Evolutionary conservation across 2,888 invertebrate species (phyloP), one percentile per base, ranked within the genome.

Genomic region (Dicranocentrus wangi): DNA sequence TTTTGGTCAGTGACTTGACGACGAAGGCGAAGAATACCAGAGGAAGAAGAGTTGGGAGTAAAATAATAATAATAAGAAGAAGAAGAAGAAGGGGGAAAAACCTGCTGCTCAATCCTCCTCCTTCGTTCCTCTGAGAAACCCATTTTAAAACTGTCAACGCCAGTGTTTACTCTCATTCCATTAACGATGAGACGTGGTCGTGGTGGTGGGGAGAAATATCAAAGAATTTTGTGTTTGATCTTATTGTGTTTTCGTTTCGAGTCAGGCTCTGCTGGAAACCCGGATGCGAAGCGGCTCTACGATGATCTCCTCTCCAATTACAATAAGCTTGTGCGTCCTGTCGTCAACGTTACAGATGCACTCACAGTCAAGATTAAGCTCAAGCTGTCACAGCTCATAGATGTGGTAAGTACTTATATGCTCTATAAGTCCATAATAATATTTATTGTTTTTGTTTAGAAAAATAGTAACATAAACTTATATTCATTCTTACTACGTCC

Each of bases 291-390:
- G 90, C 92, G 95, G 88, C 92, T 95, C 87, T 95, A 95, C 91
- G 94, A 95, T 90, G 94, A 95, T 90, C 92, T 95, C 86, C 91
- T 95, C 87, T 93, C 93, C 88, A 94, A 94, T 89, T 95, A 95
- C 91, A 95, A 95, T 91, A 95, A 95, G 90, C 91, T 95, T 89
- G 94, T 95, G 86, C 92, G 95, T 85, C 95, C 95, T 70, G 95
- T 95, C 87, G 93, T 94, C 88, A 95, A 95, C 90, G 94, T 94
- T 87, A 93, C 93, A 83, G 94, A 95, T 89, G 94, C 94, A 76
- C 92, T 95, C 87, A 93, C 93, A 72, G 95, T 95, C 89, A 93
- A 93, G 89, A 94, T 95, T 89, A 95, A 95, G 90, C 92, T 95
- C 88, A 94, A 95, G 89, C 91, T 95, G 85, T 95, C 95, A 66